Base-by-base conservation (phyloP, 2,797 vertebrate genomes). In the Falco naumanni region DNA sequence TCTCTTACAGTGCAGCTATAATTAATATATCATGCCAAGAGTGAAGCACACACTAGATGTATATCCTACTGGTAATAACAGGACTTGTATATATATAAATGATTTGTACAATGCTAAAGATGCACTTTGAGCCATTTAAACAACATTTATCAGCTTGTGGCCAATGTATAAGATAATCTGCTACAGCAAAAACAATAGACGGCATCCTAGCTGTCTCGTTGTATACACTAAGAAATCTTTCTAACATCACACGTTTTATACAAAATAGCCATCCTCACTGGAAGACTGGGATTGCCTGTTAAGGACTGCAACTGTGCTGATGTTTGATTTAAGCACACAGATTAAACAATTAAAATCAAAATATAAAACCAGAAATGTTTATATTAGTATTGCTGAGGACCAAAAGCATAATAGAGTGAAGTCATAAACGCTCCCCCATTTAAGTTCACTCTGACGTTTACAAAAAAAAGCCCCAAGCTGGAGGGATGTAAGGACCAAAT, bases 171-270 rank as follows among this genome's bases (percentile, higher is more conserved):
- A 94, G 78, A 84, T 77, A 91, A 69, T 13, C 6, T 8, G 8
- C 65, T 85, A 16, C 72, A 87, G 61, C 60, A 94, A 86, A 74
- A 95, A 54, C 79, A 90, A 89, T 87, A 96, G 90, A 96, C 74
- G 84, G 86, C 95, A 78, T 80, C 80, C 81, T 72, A 93, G 66
- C 60, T 96, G 90, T 82, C 88, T 92, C 87, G 13, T 31, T 77
- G 77, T 68, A 87, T 91, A 47, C 0, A 13, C 43, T 90, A 76
- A 80, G 59, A 94, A 94, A 89, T 79, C 68, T 91, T 96, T 69
- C 50, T 89, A 79, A 50, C 66, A 84, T 92, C 75, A 85, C 87
- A 66, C 74, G 81, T 93, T 85, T 92, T 92, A 92, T 82, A 96
- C 93, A 94, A 93, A 95, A 89, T 47, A 91, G 93, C 79, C 57